Conservation (phyloP, 2,113 vertebrate species). For the Lepus europaeus region DNA sequence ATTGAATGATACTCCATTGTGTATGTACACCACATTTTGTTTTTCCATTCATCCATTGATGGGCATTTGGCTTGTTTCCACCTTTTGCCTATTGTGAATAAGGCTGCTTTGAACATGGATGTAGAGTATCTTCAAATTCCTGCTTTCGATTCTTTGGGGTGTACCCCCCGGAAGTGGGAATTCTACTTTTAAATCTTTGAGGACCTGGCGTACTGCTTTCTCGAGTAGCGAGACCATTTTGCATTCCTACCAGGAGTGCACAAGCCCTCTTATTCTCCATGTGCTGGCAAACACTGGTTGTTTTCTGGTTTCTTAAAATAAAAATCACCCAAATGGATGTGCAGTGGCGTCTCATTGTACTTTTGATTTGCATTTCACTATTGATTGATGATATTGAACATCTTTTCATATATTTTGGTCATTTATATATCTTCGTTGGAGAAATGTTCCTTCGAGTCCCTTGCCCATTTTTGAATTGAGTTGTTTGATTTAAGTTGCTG, state of each 20-base stretch:
- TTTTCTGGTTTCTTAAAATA: neutral
- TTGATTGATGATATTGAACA: neutral
- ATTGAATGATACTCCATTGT: too few relatives aligned
- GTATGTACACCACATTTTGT: neutral
- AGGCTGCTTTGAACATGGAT: neutral
- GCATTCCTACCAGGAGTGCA: neutral
- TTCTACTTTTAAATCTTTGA: neutral
- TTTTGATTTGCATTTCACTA: neutral
- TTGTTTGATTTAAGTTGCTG: neutral
- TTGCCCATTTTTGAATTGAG: neutral
- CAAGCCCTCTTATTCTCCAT: neutral
- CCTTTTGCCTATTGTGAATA: neutral
- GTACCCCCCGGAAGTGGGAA: neutral
- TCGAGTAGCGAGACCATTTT: neutral
- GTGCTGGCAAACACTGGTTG: too few relatives aligned
- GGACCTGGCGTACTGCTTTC: neutral
- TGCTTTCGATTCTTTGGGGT: neutral
- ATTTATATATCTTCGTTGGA: neutral
- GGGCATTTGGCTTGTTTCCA: neutral
- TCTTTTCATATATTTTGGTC: neutral
- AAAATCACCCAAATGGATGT: neutral
- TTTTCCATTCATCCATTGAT: neutral
- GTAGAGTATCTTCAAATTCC: neutral
- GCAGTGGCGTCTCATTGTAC: neutral
- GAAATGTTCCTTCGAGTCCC: neutral